Evolutionary conservation across 2,888 invertebrate species (phyloP).

Genomic region (Clepsis dumicolana): DNA sequence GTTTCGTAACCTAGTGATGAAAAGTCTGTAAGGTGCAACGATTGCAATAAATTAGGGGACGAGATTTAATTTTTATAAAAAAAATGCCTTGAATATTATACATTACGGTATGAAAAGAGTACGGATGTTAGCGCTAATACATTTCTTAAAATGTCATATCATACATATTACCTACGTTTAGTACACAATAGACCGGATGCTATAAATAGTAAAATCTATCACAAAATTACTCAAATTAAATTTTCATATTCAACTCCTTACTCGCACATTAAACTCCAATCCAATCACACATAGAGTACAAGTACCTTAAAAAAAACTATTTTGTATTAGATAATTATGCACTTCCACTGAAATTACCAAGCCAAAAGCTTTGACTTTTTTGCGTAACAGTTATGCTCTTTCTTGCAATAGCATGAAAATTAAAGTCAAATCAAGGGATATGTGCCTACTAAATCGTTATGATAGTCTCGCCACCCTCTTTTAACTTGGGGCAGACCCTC

Average conservation of each 20-base stretch:
- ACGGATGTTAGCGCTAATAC: too few relatives aligned
- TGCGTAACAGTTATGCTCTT: neutral
- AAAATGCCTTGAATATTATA: neutral
- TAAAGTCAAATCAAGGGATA: neutral
- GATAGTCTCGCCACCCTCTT: constrained; percentile 37
- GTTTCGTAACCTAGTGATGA: neutral
- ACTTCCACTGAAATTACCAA: neutral
- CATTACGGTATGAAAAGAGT: too few relatives aligned
- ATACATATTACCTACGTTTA: too few relatives aligned
- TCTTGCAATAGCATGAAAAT: neutral
- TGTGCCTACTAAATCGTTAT: neutral
- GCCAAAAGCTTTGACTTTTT: neutral
- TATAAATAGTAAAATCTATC: neutral
- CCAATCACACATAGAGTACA: neutral
- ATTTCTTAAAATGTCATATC: too few relatives aligned
- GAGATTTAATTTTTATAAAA: neutral
- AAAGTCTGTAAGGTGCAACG: neutral
- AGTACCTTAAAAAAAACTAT: neutral
- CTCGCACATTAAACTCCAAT: neutral
- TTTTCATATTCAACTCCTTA: neutral
- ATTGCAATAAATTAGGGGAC: neutral
- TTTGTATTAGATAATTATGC: neutral
- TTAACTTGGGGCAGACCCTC: constrained; percentile 47
- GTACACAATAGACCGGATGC: neutral
- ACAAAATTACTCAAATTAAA: neutral